Base-by-base conservation (phyloP, 2,888 invertebrate genomes). In the Laothoe populi region DNA sequence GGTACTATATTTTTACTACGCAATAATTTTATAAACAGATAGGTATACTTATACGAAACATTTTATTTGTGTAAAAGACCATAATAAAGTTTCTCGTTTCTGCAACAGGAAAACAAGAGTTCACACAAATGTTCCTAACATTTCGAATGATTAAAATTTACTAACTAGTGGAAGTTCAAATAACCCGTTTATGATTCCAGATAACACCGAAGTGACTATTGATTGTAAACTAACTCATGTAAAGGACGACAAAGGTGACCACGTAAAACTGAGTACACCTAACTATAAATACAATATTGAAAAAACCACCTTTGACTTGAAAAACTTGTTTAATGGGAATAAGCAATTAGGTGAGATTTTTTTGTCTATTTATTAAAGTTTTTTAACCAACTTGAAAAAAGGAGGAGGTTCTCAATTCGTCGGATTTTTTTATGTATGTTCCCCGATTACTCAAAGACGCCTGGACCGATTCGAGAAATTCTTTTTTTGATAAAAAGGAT, bases 271-370 rank as follows among this genome's bases (percentile, higher is more conserved):
- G 21, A 67, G 67, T 21, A 57, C 81, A 1, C 91, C 92, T 0
- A 84, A 77, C 60, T 92, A 90, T 75, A 88, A 87, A 48, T 93
- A 92, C 70, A 83, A 86, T 53, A 87, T 93, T 16, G 83, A 86
- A 63, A 83, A 79, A 21, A 91, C 92, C 0, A 84, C 75, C 1
- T 92, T 93, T 69, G 77, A 88, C 40, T 79, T 93, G 21, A 71
- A 87, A 64, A 93, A 93, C 76, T 76, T 93, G 61, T 93, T 93
- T 72, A 90, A 90, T 65, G 93, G 93, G 48, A 92, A 93, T 81
- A 90, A 92, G 65, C 78, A 89, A 67, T 75, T 93, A n/a, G 83
- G 93, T 93, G 73, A 83, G 83, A 35, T 24, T 11, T 19, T 42
- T 13, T 57, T n/a, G n/a, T n/a, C n/a, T n/a, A n/a, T n/a, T 38